Evolutionary conservation across 2,888 invertebrate genomes (phyloP), one percentile per base, ranked within the genome.

Genomic region (Biston stratarius): DNA sequence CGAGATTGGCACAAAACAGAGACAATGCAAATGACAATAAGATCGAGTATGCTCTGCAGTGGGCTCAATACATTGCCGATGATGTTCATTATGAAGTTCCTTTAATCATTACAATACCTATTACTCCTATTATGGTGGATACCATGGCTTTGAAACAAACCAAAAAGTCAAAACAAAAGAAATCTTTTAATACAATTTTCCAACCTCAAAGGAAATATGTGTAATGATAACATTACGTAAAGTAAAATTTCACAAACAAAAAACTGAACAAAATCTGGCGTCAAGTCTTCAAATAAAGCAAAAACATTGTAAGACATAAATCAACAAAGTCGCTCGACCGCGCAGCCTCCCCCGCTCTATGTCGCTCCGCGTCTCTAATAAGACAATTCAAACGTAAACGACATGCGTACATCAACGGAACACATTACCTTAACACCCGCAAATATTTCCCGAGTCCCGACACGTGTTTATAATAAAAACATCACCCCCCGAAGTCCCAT

Each of bases 401-500:
- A 82, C 77, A 77, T 71, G 73, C 85, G 82, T 86, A 85, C 83
- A 84, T 86, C 85, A 82, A 77, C 75, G 67, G 76, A 81, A 78
- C 80, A 81, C 81, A 82, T 84, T 82, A 81, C 83, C 83, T 80
- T 82, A 83, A 85, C 89, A 85, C 84, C 81, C 82, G 84, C 86
- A 88, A 89, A 90, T 87, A 91, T 88, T 87, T 83, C 83, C 70
- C 83, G 67, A 85, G 82, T 80, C 85, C 81, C 82, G 81, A 85
- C 89, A 87, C 89, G 89, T 87, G 87, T 87, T 89, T 87, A 89
- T 91, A 91, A 92, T 92, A 93, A 91, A 91, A 92, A 90, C 89
- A 91, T 91, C 91, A 88, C 84, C 82, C 83, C 80, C 74, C 64
- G 64, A 63, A 66, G 71, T 70, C 70, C 70, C 64, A 68, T 72